Evolutionary conservation across 2,888 invertebrate species (phyloP).

Genomic region (Pyrgus malvae): DNA sequence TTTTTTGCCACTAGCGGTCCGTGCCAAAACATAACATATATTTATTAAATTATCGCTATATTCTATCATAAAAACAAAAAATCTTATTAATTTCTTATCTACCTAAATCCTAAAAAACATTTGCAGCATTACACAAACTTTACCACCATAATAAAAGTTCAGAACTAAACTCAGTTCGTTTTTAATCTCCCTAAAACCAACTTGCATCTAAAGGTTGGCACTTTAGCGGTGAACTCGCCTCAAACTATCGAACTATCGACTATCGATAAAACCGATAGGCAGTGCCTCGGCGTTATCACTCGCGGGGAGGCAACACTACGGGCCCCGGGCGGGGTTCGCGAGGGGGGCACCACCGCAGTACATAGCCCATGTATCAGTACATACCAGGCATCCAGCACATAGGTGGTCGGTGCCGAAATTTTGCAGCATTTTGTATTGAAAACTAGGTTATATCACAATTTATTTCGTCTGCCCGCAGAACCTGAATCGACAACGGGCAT

Average conservation of each 20-base stretch:
- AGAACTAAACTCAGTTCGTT: too few species aligned
- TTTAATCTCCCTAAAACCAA: too few species aligned
- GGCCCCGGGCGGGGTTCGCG: conserved; percentile 49
- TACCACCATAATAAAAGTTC: too few species aligned
- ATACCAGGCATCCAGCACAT: conserved; percentile 60
- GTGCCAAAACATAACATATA: too few species aligned
- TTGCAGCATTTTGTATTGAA: conserved; percentile 79
- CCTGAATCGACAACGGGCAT: conserved; percentile 13
- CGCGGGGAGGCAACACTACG: conserved; percentile 73
- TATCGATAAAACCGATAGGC: conserved; percentile 54
- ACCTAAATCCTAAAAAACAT: too few species aligned
- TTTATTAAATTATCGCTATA: too few species aligned
- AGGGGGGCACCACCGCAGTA: conserved; percentile 61
- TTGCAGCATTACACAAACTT: too few species aligned
- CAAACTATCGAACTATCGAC: conserved; percentile 45
- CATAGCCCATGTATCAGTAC: conserved; percentile 74
- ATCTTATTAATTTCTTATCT: too few species aligned
- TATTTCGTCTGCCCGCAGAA: conserved; percentile 49
- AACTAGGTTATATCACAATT: conserved; percentile 79
- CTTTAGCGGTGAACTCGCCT: neutral
- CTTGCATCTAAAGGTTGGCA: too few species aligned
- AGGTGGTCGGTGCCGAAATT: conserved; percentile 73
- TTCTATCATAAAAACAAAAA: too few species aligned
- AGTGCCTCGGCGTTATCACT: conserved; percentile 56
- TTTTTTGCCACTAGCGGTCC: too few species aligned